Percentiles rank a stretch among this genome's conserved stretches.
Evolutionary conservation across 2,888 invertebrate species (phyloP).

Genomic region (Mamestra brassicae): DNA sequence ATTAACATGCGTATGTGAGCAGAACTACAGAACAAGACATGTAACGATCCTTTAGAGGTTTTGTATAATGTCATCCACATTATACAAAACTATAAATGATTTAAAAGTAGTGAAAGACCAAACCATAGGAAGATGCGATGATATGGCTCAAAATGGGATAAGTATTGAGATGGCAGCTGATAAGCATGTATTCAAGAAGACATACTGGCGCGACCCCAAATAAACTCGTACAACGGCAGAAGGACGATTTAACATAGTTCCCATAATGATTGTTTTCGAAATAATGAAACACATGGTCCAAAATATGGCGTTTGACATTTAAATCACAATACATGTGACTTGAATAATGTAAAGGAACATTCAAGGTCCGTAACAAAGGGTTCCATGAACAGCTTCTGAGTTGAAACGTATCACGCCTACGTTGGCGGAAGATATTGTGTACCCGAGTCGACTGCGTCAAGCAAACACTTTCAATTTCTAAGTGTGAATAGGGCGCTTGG

Average conservation of each 20-base stretch:
- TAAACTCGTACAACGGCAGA: background rate
- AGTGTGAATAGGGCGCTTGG: conserved; percentile 14
- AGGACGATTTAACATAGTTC: conserved; percentile 6
- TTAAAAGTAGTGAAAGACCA: background rate
- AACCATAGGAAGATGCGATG: background rate
- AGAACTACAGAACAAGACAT: background rate
- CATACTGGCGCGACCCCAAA: background rate
- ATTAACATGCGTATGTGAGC: too few relatives aligned
- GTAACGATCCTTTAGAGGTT: too few relatives aligned
- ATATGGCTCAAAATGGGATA: background rate
- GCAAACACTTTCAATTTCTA: conserved; percentile 49
- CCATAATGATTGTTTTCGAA: conserved; percentile 18
- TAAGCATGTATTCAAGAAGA: conserved; percentile 10
- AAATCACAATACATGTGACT: conserved; percentile 53
- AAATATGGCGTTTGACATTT: conserved; percentile 51
- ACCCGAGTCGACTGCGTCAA: conserved; percentile 22
- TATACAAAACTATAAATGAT: too few relatives aligned
- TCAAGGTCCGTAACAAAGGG: conserved; percentile 54
- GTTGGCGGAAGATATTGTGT: conserved; percentile 34
- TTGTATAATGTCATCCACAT: too few relatives aligned
- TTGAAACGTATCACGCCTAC: conserved; percentile 47
- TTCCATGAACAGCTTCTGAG: conserved; percentile 45
- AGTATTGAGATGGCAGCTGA: background rate
- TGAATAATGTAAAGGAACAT: conserved; percentile 53
- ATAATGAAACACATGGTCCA: conserved; percentile 15